Conservation (phyloP, 2,888 invertebrate genomes). For the Bugulina stolonifera region DNA sequence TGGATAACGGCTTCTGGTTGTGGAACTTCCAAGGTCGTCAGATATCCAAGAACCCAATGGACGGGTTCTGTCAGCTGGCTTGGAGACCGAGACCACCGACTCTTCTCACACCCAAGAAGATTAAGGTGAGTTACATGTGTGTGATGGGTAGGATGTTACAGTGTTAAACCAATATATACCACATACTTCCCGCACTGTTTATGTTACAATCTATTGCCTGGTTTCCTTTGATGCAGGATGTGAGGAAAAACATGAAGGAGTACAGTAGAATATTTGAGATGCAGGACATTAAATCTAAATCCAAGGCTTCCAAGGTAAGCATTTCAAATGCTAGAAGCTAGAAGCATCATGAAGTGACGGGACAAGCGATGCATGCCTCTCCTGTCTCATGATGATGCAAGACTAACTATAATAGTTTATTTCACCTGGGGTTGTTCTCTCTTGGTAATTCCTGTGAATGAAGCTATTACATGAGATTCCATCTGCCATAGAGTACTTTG, state of each 20-base stretch:
- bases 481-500: too few relatives aligned
- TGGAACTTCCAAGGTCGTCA: slow-evolving; percentile 91
- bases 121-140: slow-evolving; percentile 57
- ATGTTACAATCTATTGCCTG: background rate
- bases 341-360: too few relatives aligned
- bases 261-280: slow-evolving; percentile 92
- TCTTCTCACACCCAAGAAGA: slow-evolving; percentile 73
- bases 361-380: too few relatives aligned
- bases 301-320: slow-evolving; percentile 76
- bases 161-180: too few relatives aligned
- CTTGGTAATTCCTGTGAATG: too few relatives aligned
- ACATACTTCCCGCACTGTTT: too few relatives aligned
- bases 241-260: slow-evolving; percentile 94
- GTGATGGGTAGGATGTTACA: too few relatives aligned
- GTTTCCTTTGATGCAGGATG: slow-evolving; percentile 63
- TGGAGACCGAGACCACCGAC: slow-evolving; percentile 93
- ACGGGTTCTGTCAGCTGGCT: slow-evolving; percentile 85
- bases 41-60: slow-evolving; percentile 75
- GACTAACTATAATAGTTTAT: too few relatives aligned
- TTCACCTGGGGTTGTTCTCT: too few relatives aligned
- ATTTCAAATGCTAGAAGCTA: too few relatives aligned
- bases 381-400: too few relatives aligned
- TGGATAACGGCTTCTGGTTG: slow-evolving; percentile 81
- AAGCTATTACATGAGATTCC: too few relatives aligned
- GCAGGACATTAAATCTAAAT: slow-evolving; percentile 87